Evolutionary conservation across 2,888 invertebrate species (phyloP), one percentile per base, ranked within the genome.

Genomic region (Piscicola geometra): DNA sequence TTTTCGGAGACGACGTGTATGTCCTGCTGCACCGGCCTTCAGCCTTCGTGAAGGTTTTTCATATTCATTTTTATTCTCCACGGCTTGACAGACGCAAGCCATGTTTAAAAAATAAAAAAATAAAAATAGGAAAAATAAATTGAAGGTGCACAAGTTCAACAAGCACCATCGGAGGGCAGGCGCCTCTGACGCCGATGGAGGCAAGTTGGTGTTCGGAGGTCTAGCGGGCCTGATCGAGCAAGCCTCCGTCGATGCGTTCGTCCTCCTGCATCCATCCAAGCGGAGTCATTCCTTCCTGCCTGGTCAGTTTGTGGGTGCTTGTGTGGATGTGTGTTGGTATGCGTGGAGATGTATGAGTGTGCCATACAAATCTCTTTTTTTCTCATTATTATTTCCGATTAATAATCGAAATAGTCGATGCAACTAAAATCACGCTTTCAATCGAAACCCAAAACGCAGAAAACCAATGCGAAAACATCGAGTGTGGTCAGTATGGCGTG

Each of bases 1-100:
- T 92, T 0, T 91, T 92, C 83, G 91, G 91, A 84, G 90, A 91
- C 81, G 87, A 86, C 77, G 82, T 91, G 18, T 92, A 89, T 82
- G 87, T 91, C 33, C 89, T 90, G 56, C 88, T 90, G 1, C 89
- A 89, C 81, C 88, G 87, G 56, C 87, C 88, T 71, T 89, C 90
- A 81, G 88, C 88, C 78, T 88, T 91, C 67, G 85, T 90, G 60
- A 88, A 88, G 80, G n/a, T n/a, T n/a, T 86, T 91, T 85, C 88
- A 90, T 81, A 91, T n/a, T n/a, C n/a, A 91, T 83, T 91, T 90
- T 83, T 68, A 69, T 32, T 28, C 28, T 25, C n/a, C 25, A 32
- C 25, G 33, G 21, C 30, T 30, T 18, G 18, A 28, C 3, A n/a
- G 60, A 69, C n/a, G n/a, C n/a, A n/a, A n/a, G n/a, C n/a, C n/a